These are phyloP conservation scores for Cercopithecus mona DNA, from an alignment of 2,113 vertebrate genomes.

Conservation along the genomic window DNA sequence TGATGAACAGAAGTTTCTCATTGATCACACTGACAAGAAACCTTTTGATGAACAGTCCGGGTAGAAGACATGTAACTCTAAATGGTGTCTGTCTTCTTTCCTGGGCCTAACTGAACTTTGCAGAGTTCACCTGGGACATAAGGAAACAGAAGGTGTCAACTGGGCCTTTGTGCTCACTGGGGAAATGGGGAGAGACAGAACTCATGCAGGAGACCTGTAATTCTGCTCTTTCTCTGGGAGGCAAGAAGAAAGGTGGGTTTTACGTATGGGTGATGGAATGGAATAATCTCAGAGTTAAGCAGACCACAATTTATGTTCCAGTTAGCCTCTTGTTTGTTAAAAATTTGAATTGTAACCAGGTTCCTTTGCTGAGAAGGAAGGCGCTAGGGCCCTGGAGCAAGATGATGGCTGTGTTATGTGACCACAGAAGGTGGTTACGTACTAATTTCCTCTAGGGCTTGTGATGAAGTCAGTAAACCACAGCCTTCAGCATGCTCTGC, in stretches of 20 bases:
- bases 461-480: constrained; percentile 88
- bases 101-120: not conserved
- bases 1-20: not conserved
- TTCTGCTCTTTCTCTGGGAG: constrained; percentile 11
- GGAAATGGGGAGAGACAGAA: not conserved
- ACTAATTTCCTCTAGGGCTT: constrained; percentile 86
- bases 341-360: constrained; percentile 28
- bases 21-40: not conserved
- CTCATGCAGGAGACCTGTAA: not conserved
- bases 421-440: constrained; percentile 78
- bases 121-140: not conserved
- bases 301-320: not conserved
- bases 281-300: not conserved
- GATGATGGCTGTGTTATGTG: constrained; percentile 66
- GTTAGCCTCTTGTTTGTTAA: constrained; percentile 53
- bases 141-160: not conserved
- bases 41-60: not conserved
- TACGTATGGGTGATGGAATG: not conserved
- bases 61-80: not conserved
- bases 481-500: constrained; percentile 74
- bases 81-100: not conserved
- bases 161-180: not conserved
- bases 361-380: constrained; percentile 57
- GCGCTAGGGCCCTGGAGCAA: constrained; percentile 68
- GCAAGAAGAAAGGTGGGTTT: not conserved